Evolutionary conservation across 2,888 invertebrate genomes (phyloP), one percentile per base, ranked within the genome.

Genomic region (Ectemnius continuus): DNA sequence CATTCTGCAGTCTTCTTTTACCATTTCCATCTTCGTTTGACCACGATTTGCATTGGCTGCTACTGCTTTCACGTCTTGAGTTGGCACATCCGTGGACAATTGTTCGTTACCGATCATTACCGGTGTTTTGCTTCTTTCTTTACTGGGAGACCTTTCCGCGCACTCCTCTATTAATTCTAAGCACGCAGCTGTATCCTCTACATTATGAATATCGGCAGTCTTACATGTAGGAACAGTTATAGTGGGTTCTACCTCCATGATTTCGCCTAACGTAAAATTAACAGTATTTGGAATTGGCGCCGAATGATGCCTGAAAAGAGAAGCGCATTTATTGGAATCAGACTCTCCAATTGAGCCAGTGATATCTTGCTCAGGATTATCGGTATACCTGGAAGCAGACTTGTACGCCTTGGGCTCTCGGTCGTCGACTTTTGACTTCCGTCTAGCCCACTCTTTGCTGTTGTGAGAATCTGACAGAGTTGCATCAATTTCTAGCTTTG

Each of bases 401-500:
- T 82, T 84, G 36, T 88, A 90, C 14, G 79, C 57, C 70, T 85
- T 85, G 2, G 81, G 77, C 58, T 89, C 87, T 66, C 85, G 83
- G 45, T 89, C 87, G n/a, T 89, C 88, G 23, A 78, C 77, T 26
- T 79, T 81, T 4, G 88, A 86, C 74, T 88, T 90, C 76, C 86
- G 88, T 68, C 86, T 85, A 45, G 87, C 85, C 86, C 95, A 95
- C 91, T 95, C 95, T 91, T 95, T 94, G 82, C 93, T 92, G 66
- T 93, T 93, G 18, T 91, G 91, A 5, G 88, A 88, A 16, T 87
- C 84, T 0, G 85, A 84, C 0, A 76, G 75, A 1, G 78, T 84
- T 46, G 78, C 84, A 91, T 93, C 95, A 79, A 95, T 94, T 89
- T 96, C 95, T 66, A 96, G 91, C 88, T 96, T 96, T 66, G 96